These are phyloP conservation scores for Zaprionus nigranus DNA, from an alignment of 1,140 invertebrate genomes.

Conservation along the genomic window DNA sequence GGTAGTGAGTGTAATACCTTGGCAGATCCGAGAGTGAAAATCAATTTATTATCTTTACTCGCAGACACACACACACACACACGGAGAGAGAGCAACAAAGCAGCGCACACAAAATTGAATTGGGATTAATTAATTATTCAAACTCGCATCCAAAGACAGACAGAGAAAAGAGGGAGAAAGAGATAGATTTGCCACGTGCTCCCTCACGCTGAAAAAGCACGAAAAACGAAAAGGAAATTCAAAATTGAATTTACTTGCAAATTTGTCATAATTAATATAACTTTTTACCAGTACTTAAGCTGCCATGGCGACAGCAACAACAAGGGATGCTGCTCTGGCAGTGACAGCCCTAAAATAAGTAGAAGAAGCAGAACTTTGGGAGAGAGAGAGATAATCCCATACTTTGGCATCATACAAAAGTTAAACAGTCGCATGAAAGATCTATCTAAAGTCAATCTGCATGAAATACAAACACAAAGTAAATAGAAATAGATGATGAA, in stretches of 20 bases:
- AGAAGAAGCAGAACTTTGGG: not conserved
- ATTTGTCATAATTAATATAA: conserved; percentile 23
- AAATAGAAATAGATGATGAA: not conserved
- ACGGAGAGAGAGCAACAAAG: not conserved
- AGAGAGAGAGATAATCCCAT: not conserved
- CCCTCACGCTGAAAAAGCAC: not conserved
- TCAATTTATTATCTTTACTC: conserved; percentile 7
- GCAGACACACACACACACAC: not conserved
- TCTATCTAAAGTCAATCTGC: not conserved
- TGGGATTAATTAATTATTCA: conserved; percentile 13
- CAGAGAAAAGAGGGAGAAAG: no score
- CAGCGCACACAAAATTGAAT: conserved; percentile 3
- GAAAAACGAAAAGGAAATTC: not conserved
- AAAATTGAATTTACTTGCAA: conserved; percentile 51
- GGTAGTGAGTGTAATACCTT: not conserved
- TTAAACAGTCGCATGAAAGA: conserved; percentile 7
- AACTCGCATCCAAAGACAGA: not conserved
- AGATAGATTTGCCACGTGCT: not conserved
- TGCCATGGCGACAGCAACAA: conserved; percentile 10
- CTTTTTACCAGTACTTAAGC: conserved; percentile 1
- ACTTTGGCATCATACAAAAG: not conserved
- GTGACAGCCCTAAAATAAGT: not conserved
- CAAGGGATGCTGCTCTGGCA: not conserved
- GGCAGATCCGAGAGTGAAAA: not conserved
- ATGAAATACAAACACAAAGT: not conserved